These are phyloP conservation scores for Aproaerema taeniolella DNA, from an alignment of 2,888 invertebrate genomes.

Conservation along the genomic window DNA sequence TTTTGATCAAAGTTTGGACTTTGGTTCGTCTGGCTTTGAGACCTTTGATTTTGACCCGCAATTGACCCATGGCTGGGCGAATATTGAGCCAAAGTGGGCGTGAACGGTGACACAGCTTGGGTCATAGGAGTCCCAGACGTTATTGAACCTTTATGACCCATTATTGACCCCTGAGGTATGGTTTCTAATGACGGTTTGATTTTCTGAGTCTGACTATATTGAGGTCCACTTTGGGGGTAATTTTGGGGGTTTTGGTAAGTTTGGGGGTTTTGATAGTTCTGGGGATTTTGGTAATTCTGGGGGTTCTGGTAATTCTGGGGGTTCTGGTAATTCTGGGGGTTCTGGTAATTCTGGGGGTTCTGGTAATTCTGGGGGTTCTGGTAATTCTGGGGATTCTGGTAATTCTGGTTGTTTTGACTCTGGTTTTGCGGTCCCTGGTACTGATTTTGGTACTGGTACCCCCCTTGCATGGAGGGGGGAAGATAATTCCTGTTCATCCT, in stretches of 20 bases:
- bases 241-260: no score
- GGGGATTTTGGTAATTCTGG: no score
- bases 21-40: constrained; percentile 15
- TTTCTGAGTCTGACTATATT: constrained; percentile 33
- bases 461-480: constrained; percentile 81
- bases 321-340: no score
- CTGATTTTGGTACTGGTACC: constrained; percentile 47
- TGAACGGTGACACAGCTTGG: constrained; percentile 31
- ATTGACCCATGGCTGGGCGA: constrained; percentile 26
- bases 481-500: constrained; percentile 90
- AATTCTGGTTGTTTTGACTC: no score
- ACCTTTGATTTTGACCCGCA: no score
- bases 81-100: constrained; percentile 30
- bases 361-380: no score
- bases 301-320: no score
- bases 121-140: constrained; percentile 31
- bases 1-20: not conserved
- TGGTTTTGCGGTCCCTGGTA: constrained; percentile 47
- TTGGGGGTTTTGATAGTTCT: no score
- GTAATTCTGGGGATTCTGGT: no score
- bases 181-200: constrained; percentile 56
- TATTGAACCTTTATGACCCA: constrained; percentile 35
- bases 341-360: no score
- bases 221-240: constrained; percentile 33
- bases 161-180: constrained; percentile 57